These are phyloP conservation scores for Aphidius colemani DNA, from an alignment of 2,888 invertebrate species.

Conservation along the genomic window DNA sequence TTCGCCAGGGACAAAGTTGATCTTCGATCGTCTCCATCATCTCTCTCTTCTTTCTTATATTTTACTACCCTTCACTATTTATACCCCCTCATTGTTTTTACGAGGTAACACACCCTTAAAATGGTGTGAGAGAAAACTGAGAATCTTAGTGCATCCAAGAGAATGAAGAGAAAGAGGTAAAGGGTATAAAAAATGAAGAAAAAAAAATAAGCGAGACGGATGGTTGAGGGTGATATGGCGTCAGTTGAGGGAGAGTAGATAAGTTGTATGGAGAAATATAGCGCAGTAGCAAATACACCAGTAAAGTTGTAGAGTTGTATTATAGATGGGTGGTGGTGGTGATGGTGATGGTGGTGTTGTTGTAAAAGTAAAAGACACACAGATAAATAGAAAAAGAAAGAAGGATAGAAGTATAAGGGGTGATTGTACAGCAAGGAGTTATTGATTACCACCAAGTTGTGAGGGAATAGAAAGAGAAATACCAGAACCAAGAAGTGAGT, in stretches of 20 bases:
- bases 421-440: conserved; percentile 52
- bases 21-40: conserved; percentile 24
- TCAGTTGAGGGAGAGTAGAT: conserved; percentile 20
- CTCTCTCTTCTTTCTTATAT: too few relatives aligned
- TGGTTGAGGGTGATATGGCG: conserved; percentile 21
- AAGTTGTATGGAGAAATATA: not conserved
- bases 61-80: too few relatives aligned
- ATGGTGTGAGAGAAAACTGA: conserved; percentile 19
- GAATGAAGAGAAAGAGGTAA: conserved; percentile 7
- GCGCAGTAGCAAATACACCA: conserved; percentile 3
- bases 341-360: too few relatives aligned
- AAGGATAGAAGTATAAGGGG: conserved; percentile 23
- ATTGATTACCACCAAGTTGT: conserved; percentile 56
- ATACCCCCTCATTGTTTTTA: conserved; percentile 27
- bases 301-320: too few relatives aligned
- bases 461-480: conserved; percentile 27
- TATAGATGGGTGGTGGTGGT: too few relatives aligned
- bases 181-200: conserved; percentile 7
- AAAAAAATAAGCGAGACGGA: conserved; percentile 20
- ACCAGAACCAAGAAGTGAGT: not conserved
- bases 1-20: conserved; percentile 29
- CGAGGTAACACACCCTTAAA: conserved; percentile 25
- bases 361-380: too few relatives aligned
- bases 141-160: conserved; percentile 12
- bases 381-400: conserved; percentile 9